Percentiles rank a stretch among this genome's conserved stretches.
These are phyloP conservation scores for Psittacula derbiana DNA, from an alignment of 2,797 vertebrate species.

Conservation along the genomic window DNA sequence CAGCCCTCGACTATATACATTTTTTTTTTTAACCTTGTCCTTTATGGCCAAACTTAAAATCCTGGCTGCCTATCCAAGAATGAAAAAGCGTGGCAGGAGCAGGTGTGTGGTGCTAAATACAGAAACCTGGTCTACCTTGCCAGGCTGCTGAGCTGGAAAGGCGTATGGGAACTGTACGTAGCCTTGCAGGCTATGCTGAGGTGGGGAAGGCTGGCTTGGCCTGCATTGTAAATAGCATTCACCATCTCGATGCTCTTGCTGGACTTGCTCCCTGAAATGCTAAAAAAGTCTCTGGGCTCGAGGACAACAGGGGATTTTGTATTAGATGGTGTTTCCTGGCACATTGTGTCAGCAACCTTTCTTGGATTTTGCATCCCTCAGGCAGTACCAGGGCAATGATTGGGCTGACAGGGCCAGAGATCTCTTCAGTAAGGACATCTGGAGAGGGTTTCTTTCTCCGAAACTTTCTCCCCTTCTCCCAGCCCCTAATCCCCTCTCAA, in stretches of 20 bases:
- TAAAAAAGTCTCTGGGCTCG: neutral
- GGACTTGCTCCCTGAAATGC: neutral
- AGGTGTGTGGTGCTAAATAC: neutral
- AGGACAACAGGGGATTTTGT: neutral
- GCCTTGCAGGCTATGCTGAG: accelerated
- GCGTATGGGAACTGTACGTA: accelerated
- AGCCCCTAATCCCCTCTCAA: neutral
- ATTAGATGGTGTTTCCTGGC: neutral
- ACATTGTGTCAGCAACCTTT: accelerated
- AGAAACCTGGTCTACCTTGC: neutral
- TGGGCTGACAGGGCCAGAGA: neutral
- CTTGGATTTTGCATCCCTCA: neutral
- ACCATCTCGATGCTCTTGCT: neutral
- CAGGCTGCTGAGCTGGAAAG: neutral
- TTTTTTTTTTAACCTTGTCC: neutral
- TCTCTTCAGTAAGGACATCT: neutral
- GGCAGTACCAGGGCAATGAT: neutral
- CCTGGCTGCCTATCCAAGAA: neutral
- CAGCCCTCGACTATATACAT: neutral
- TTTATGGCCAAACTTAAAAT: neutral
- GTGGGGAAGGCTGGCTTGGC: neutral
- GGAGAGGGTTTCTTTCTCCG: neutral
- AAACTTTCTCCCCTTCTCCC: neutral
- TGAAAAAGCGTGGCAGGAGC: neutral
- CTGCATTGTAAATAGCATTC: neutral